phyloP scores from a whole-genome alignment of 2,888 invertebrate genomes.

The Myopa testacea region DNA sequence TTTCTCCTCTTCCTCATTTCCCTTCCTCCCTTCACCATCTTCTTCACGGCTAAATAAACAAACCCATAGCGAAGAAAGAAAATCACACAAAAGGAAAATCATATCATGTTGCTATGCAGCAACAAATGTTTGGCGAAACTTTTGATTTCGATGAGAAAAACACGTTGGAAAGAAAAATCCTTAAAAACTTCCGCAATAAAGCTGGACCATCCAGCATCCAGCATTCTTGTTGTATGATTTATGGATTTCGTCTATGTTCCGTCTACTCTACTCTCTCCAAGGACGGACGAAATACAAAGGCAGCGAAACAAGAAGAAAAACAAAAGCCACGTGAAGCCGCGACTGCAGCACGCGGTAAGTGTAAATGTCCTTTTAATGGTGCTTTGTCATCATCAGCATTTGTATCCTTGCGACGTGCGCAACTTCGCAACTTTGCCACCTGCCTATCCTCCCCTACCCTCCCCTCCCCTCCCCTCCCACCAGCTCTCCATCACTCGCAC shows the following conservation, averaged over 20 bases:
- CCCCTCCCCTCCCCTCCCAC: no score
- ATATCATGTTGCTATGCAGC: not conserved
- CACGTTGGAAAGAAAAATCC: not conserved
- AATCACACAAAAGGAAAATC: not conserved
- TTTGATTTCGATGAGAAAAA: constrained; percentile 21
- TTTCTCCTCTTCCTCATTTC: constrained; percentile 9
- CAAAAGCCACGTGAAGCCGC: not conserved
- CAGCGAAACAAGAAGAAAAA: not conserved
- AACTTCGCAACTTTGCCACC: no score
- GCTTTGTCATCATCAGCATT: constrained; percentile 65
- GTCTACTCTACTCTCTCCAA: not conserved
- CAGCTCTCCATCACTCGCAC: no score
- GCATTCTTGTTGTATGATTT: constrained; percentile 40
- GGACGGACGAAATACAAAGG: not conserved
- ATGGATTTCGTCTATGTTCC: constrained; percentile 32
- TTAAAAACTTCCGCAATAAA: constrained; percentile 5
- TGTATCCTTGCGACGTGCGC: constrained; percentile 45
- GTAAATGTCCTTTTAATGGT: constrained; percentile 63
- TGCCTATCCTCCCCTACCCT: not conserved
- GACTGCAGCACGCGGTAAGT: constrained; percentile 46
- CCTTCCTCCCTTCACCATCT: not conserved
- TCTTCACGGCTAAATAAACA: not conserved
- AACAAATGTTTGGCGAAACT: constrained; percentile 24
- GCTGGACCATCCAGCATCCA: not conserved
- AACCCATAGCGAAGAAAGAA: no score